Base-by-base conservation (phyloP, 2,113 vertebrate genomes). In the Solenodon paradoxus region DNA sequence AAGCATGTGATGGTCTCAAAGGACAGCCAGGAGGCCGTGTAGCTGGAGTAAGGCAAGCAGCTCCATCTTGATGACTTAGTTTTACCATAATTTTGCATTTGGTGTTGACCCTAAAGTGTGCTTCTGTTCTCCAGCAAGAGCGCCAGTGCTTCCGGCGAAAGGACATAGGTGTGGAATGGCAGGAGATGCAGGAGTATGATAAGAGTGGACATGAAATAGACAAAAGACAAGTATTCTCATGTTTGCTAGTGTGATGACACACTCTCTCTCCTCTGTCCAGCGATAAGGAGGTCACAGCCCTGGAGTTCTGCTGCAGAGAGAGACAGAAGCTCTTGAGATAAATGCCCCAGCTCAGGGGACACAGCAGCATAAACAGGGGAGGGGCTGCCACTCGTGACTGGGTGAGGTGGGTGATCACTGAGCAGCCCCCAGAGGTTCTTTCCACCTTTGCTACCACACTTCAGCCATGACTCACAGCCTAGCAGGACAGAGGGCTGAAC, bases 191-290 rank as follows among this genome's bases (percentile, higher is more conserved):
- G 95, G 94, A 86, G 89, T 95, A 93, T 90, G 97, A 95, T 96
- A 75, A 74, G 78, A 74, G 81, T 87, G 94, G 97, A 89, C 94
- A 88, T 47, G 90, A 97, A 98, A 96, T 90, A 96, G 90, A 93
- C 83, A 89, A 95, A 68, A 98, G 97, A 97, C 98, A 97, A 97
- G 95, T 55, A 87, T 96, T 95, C 96, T 98, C 93, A 40, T 74
- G 96, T 93, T 97, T 90, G 95, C 96, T 77, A 72, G 86, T 55
- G 96, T 79, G 97, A 94, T 97, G 97, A 98, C 96, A 95, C 35
- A 40, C 30, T 0, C 71, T 96, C 96, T 97, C 97, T 96, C 88
- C 22, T 15, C n/a, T 38, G 97, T 97, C 97, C 30, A 61, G 85
- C 97, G 96, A 95, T 94, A 96, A 86, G 93, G 95, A 96, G 95